phyloP scores from a whole-genome alignment of 2,797 vertebrate genomes.

The Dermochelys coriacea region DNA sequence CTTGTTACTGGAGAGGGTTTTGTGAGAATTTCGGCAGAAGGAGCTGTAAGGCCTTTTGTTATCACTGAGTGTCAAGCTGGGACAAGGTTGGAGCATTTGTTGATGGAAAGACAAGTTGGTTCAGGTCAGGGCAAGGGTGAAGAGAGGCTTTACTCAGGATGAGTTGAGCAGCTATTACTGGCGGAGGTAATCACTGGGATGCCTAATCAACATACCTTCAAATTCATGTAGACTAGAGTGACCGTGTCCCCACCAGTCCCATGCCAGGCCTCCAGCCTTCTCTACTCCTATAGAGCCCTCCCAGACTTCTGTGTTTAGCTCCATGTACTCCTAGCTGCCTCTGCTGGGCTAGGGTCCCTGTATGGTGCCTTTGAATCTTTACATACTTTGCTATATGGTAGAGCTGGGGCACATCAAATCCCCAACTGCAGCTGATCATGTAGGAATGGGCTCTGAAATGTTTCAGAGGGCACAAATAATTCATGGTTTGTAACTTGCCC shows the following conservation, averaged over 20 bases:
- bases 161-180: background rate
- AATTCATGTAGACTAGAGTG: background rate
- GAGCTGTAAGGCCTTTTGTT: background rate
- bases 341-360: background rate
- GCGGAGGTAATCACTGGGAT: background rate
- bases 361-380: background rate
- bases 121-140: background rate
- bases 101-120: background rate
- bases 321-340: background rate
- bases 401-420: background rate
- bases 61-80: background rate
- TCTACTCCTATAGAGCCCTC: background rate
- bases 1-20: background rate
- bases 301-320: background rate
- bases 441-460: background rate
- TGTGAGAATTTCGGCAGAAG: background rate
- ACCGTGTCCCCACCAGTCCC: background rate
- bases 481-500: background rate
- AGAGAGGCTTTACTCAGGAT: background rate
- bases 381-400: background rate
- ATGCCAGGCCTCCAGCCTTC: background rate
- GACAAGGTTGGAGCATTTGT: background rate
- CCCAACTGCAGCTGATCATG: fast-evolving
- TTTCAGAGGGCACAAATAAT: background rate
- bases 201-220: background rate